phyloP scores from a whole-genome alignment of 2,113 vertebrate species.

The Melanostigma gelatinosum region DNA sequence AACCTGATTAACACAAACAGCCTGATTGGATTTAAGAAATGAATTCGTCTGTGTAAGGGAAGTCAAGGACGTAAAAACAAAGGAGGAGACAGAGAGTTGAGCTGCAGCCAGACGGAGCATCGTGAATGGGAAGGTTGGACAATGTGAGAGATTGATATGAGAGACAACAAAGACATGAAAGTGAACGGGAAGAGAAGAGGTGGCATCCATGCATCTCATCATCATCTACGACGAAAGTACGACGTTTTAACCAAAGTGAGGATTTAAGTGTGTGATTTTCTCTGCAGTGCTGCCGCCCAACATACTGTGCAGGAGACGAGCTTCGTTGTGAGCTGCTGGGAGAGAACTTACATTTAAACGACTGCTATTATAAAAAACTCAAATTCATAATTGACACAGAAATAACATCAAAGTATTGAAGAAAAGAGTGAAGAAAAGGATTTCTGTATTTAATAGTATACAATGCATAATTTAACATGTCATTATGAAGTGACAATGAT shows the following conservation, averaged over 20 bases:
- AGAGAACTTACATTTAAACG: background rate
- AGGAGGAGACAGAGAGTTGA: background rate
- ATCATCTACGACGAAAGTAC: background rate
- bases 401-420: too few relatives aligned
- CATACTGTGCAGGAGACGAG: background rate
- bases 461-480: too few relatives aligned
- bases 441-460: too few relatives aligned
- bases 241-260: background rate
- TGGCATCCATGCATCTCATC: background rate
- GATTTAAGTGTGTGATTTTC: background rate
- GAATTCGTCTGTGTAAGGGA: background rate
- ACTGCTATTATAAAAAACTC: too few relatives aligned
- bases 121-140: background rate
- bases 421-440: too few relatives aligned
- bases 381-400: too few relatives aligned
- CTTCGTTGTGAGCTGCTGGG: background rate
- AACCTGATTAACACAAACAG: background rate
- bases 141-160: background rate
- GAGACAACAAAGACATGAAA: background rate
- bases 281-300: background rate
- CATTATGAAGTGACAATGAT: too few relatives aligned
- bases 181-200: background rate
- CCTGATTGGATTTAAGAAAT: background rate
- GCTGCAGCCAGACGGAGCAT: background rate
- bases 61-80: slow-evolving; percentile 10